These are phyloP conservation scores for Platycheirus rosarum DNA, from an alignment of 2,888 invertebrate genomes.

Conservation along the genomic window DNA sequence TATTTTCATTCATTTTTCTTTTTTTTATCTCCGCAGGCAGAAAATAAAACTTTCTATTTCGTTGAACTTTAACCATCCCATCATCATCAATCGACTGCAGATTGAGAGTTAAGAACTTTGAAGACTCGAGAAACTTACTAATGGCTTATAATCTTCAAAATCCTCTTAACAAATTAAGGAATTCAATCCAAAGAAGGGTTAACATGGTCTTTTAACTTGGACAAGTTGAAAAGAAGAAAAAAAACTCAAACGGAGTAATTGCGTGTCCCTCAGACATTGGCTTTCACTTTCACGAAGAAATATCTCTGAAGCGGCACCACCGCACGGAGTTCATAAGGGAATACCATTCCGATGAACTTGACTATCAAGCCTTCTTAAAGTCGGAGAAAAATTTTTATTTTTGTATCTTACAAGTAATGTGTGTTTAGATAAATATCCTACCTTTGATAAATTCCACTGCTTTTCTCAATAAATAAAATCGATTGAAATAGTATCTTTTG, in stretches of 20 bases:
- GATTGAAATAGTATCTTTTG: background rate
- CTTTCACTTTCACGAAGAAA: slow-evolving; percentile 69
- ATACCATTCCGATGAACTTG: slow-evolving; percentile 41
- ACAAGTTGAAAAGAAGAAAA: background rate
- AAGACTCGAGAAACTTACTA: background rate
- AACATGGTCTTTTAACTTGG: no score
- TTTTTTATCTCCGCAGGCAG: background rate
- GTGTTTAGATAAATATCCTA: slow-evolving; percentile 15
- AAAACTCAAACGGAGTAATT: slow-evolving; percentile 28
- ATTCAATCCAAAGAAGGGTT: no score
- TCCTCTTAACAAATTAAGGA: no score
- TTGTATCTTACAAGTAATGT: background rate
- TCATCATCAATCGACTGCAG: slow-evolving; percentile 44
- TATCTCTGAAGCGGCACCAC: slow-evolving; percentile 38
- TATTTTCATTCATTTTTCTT: slow-evolving; percentile 3
- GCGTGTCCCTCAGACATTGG: slow-evolving; percentile 59
- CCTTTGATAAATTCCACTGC: slow-evolving; percentile 51
- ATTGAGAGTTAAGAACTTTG: background rate
- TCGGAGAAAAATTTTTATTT: slow-evolving; percentile 29
- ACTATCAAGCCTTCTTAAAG: slow-evolving; percentile 17
- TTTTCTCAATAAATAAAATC: slow-evolving; percentile 50
- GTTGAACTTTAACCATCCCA: slow-evolving; percentile 60
- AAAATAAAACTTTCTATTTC: slow-evolving; percentile 69
- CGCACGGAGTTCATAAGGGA: slow-evolving; percentile 21
- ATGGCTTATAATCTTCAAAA: no score